Evolutionary conservation across 2,888 invertebrate species (phyloP).

Genomic region (Zootermopsis nevadensis): DNA sequence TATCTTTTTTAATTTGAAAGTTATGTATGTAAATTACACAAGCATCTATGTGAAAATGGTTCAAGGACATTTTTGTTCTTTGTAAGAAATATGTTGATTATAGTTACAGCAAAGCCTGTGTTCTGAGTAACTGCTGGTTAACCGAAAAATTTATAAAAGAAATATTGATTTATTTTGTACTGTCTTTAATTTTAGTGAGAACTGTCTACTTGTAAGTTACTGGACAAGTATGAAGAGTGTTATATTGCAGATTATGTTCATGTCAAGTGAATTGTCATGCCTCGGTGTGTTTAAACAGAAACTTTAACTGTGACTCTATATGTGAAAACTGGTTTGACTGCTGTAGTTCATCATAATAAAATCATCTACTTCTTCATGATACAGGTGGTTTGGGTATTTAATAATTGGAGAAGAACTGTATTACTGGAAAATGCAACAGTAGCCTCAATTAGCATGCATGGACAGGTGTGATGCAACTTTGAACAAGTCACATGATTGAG

Average conservation of each 20-base stretch:
- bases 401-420: not conserved
- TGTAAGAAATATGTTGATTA: not conserved
- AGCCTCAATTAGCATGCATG: not conserved
- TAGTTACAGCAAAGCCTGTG: not conserved
- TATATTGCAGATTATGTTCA: not conserved
- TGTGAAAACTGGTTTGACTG: not conserved
- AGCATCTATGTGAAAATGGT: not conserved
- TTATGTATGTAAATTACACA: not conserved
- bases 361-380: not conserved
- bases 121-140: not conserved
- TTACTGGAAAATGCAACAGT: not conserved
- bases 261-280: not conserved
- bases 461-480: not conserved
- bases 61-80: not conserved
- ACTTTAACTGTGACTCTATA: not conserved
- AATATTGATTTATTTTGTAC: slow-evolving; percentile 6
- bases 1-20: not conserved
- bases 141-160: not conserved
- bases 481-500: not conserved
- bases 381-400: not conserved
- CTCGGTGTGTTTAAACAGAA: not conserved
- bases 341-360: not conserved
- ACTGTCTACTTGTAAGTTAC: not conserved
- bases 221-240: not conserved
- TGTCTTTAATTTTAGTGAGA: slow-evolving; percentile 19